Evolutionary conservation across 1,140 invertebrate genomes (phyloP).

Genomic region (Nebria ingens): DNA sequence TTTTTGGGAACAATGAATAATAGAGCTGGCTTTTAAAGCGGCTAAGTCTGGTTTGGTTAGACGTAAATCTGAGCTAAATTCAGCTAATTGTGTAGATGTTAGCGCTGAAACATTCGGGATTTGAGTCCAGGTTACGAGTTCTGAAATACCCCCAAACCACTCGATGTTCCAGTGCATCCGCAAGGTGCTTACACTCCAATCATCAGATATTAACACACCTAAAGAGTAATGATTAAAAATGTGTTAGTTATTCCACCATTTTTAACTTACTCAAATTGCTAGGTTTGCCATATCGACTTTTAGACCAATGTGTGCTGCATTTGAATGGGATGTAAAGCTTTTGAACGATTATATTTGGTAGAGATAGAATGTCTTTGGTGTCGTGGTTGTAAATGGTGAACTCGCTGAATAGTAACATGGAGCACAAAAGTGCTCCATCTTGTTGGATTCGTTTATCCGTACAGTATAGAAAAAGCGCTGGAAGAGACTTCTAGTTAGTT

Average conservation of each 20-base stretch:
- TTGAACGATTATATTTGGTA: constrained; percentile 37
- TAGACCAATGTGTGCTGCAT: constrained; percentile 38
- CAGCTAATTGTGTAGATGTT: background rate
- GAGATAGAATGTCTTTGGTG: constrained; percentile 26
- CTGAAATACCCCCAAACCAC: constrained; percentile 35
- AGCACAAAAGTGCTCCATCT: constrained; percentile 38
- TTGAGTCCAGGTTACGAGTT: constrained; percentile 26
- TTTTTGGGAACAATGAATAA: constrained; percentile 38
- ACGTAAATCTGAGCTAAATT: background rate
- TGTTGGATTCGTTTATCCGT: constrained; percentile 39
- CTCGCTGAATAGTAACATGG: constrained; percentile 38
- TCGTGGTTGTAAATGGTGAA: constrained; percentile 33
- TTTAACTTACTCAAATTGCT: constrained; percentile 31
- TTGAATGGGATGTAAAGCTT: constrained; percentile 38
- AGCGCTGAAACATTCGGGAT: constrained; percentile 14
- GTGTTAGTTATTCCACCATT: too few relatives aligned
- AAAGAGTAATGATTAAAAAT: too few relatives aligned
- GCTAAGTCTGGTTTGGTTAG: constrained; percentile 38
- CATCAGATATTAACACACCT: constrained; percentile 35
- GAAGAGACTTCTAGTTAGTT: constrained; percentile 18
- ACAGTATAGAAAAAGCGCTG: constrained; percentile 44
- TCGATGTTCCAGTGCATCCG: constrained; percentile 42
- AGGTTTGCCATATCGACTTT: constrained; percentile 32
- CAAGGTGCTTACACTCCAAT: constrained; percentile 30
- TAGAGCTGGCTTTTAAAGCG: constrained; percentile 36